Evolutionary conservation across 2,113 vertebrate species (phyloP).

Genomic region (Etia nguti): DNA sequence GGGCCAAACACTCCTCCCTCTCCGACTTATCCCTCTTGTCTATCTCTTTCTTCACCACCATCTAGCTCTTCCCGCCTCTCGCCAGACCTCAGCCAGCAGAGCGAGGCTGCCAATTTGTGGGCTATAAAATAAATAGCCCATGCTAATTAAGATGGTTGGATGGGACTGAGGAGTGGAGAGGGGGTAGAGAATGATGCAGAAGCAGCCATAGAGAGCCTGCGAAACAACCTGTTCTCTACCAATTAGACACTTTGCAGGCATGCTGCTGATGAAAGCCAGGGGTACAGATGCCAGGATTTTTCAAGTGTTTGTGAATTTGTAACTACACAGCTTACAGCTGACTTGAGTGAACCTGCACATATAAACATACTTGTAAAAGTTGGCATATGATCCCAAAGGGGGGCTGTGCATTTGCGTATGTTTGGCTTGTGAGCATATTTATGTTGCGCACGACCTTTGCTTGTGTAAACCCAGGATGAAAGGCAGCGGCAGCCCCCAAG

Average conservation of each 20-base stretch:
- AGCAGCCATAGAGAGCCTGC: conserved; percentile 40
- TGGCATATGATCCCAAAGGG: background rate
- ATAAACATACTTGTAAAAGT: conserved; percentile 12
- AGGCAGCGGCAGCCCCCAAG: background rate
- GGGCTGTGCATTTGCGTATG: background rate
- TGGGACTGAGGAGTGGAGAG: conserved; percentile 36
- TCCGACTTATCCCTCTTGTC: background rate
- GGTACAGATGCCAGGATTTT: background rate
- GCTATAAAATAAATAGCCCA: conserved; percentile 69
- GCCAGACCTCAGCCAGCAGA: conserved; percentile 47
- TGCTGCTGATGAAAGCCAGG: conserved; percentile 20
- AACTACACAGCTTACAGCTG: conserved; percentile 25
- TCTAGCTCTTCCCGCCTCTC: conserved; percentile 1
- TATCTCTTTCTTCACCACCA: background rate
- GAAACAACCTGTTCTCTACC: conserved; percentile 60
- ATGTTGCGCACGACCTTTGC: conserved; percentile 35
- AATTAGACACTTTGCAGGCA: conserved; percentile 56
- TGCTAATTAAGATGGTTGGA: conserved; percentile 70
- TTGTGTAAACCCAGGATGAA: background rate
- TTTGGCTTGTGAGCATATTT: conserved; percentile 11
- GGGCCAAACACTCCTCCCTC: conserved; percentile 9
- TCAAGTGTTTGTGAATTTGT: background rate
- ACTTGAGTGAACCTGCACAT: background rate
- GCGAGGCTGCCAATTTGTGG: conserved; percentile 64
- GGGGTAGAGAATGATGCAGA: conserved; percentile 31